phyloP scores from a whole-genome alignment of 2,797 vertebrate genomes.

The Sebastes cheni region DNA sequence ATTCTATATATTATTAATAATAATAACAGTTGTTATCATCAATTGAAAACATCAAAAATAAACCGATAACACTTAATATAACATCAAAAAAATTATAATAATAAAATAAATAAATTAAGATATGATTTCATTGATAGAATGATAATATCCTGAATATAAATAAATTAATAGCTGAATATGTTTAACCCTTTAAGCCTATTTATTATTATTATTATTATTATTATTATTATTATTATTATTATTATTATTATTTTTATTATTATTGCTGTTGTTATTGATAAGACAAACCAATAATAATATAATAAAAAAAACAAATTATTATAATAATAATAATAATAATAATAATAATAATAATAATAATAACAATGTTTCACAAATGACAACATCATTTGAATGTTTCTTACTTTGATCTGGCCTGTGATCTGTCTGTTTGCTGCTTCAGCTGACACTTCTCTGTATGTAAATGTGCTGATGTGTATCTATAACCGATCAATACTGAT shows the following conservation, averaged over 20 bases:
- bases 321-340: neutral
- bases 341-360: neutral
- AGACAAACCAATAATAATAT: neutral
- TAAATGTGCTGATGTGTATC: conserved; percentile 56
- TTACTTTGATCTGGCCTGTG: neutral
- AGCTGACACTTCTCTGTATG: conserved; percentile 19
- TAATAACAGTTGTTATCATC: neutral
- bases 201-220: neutral
- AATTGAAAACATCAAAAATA: neutral
- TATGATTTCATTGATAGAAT: neutral
- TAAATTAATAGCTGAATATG: neutral
- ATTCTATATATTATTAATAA: neutral
- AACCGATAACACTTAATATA: neutral
- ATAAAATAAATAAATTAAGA: neutral
- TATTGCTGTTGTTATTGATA: neutral
- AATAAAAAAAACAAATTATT: neutral
- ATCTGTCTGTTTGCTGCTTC: neutral
- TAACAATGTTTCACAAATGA: neutral
- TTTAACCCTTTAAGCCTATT: neutral
- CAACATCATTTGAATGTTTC: neutral
- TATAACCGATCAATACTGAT: conserved; percentile 51
- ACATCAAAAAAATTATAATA: neutral
- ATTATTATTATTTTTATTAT: neutral
- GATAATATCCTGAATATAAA: neutral
- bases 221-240: neutral